phyloP scores from a whole-genome alignment of 2,797 vertebrate species.

The Halcyon smyrnensis region DNA sequence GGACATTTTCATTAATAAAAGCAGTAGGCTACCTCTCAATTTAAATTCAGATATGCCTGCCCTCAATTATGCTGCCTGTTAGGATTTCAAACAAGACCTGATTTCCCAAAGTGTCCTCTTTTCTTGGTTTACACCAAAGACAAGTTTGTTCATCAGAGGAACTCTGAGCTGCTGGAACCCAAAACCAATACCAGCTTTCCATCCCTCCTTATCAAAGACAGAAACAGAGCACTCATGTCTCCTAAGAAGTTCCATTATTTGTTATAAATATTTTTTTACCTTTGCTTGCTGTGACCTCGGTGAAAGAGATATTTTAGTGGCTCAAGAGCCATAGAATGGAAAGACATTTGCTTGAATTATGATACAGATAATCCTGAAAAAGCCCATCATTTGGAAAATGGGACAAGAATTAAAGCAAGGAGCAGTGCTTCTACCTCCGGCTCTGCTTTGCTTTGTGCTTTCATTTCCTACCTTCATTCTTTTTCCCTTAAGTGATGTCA shows the following conservation, averaged over 20 bases:
- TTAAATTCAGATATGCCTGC: neutral
- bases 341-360: neutral
- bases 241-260: neutral
- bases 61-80: neutral
- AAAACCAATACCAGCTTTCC: neutral
- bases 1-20: neutral
- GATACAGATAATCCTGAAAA: neutral
- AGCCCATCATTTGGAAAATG: neutral
- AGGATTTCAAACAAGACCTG: neutral
- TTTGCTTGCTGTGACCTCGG: neutral
- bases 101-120: neutral
- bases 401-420: neutral
- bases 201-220: neutral
- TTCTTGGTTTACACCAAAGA: neutral
- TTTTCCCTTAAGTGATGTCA: neutral
- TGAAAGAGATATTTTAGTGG: neutral
- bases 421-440: neutral
- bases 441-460: neutral
- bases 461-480: slow-evolving; percentile 30
- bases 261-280: neutral
- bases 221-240: neutral
- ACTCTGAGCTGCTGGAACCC: neutral
- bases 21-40: neutral
- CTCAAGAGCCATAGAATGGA: neutral
- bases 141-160: neutral